Conservation (phyloP, 2,113 vertebrate genomes). For the Forbesichthys papilliferus region DNA sequence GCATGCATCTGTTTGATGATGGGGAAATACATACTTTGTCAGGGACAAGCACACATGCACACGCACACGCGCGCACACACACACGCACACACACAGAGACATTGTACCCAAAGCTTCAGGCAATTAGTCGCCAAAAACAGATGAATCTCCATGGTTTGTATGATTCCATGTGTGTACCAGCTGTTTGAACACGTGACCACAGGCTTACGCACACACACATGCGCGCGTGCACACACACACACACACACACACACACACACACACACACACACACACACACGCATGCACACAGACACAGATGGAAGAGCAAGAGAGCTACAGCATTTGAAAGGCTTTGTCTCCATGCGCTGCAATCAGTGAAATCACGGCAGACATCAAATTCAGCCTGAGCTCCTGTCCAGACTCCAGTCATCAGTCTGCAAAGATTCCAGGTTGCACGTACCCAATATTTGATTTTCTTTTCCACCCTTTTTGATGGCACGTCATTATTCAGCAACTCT, state of each 20-base stretch:
- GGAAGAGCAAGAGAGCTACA: conserved; percentile 15
- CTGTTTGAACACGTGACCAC: conserved; percentile 59
- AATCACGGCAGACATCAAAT: conserved; percentile 25
- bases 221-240: conserved; percentile 15
- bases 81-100: conserved; percentile 5
- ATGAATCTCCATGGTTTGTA: conserved; percentile 46
- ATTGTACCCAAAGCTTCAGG: conserved; percentile 23
- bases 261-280: conserved; percentile 19
- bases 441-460: conserved; percentile 6
- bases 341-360: conserved; percentile 25
- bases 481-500: conserved; percentile 43
- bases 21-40: background rate
- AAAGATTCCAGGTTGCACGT: conserved; percentile 35
- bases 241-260: conserved; percentile 41
- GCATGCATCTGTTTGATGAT: background rate
- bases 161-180: conserved; percentile 65
- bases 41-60: conserved; percentile 2
- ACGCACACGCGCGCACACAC: conserved; percentile 11
- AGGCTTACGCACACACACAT: conserved; percentile 3
- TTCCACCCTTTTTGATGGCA: conserved; percentile 8
- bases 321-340: conserved; percentile 40
- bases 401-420: conserved; percentile 19
- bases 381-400: conserved; percentile 13
- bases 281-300: conserved; percentile 48
- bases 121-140: conserved; percentile 44